phyloP scores from a whole-genome alignment of 2,113 vertebrate genomes.

The Psilopogon haemacephalus region DNA sequence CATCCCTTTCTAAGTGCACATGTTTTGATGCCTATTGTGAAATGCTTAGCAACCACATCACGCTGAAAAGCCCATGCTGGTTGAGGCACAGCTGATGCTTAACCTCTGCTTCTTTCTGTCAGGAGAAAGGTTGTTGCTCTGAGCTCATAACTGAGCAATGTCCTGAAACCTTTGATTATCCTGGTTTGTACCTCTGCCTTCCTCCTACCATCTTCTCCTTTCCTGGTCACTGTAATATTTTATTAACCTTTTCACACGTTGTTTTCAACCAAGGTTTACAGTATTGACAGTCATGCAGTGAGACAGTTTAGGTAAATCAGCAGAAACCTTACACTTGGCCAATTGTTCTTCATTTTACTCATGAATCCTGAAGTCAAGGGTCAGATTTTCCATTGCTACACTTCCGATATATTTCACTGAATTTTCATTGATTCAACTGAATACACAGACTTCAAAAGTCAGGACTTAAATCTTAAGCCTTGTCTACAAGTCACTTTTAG shows the following conservation, averaged over 20 bases:
- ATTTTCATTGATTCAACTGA: background rate
- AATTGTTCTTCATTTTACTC: background rate
- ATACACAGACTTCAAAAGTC: background rate
- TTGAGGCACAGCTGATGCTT: background rate
- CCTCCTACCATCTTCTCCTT: background rate
- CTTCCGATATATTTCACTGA: background rate
- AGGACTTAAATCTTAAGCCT: background rate
- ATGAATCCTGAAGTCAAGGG: background rate
- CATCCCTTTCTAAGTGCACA: background rate
- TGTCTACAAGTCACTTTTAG: background rate
- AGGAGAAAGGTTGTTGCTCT: constrained; percentile 35
- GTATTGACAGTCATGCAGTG: rapidly evolving
- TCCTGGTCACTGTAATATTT: background rate
- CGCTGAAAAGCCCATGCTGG: background rate
- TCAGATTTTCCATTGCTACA: background rate
- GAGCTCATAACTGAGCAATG: constrained; percentile 44
- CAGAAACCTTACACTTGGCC: background rate
- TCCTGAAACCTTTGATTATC: constrained; percentile 1
- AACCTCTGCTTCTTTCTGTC: constrained; percentile 22
- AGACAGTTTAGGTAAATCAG: background rate
- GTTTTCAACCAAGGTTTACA: background rate
- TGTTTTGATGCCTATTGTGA: constrained; percentile 12
- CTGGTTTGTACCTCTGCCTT: background rate
- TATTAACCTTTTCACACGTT: background rate
- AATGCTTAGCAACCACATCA: constrained; percentile 31